phyloP scores from a whole-genome alignment of 2,113 vertebrate species.

The Elaphurus davidianus region DNA sequence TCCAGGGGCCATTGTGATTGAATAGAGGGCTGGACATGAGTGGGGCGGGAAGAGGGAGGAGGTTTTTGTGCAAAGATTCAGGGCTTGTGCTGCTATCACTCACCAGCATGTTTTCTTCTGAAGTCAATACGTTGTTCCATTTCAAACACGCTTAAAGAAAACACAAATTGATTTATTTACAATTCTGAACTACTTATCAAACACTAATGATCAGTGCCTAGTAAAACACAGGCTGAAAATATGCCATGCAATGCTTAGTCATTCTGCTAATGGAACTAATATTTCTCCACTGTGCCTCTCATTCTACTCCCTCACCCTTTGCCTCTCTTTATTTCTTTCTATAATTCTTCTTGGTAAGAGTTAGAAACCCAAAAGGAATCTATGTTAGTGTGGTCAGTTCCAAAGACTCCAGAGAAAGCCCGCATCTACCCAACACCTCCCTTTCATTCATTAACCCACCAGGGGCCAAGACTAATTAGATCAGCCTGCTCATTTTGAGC shows the following conservation, averaged over 20 bases:
- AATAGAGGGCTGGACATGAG: constrained; percentile 23
- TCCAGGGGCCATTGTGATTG: constrained; percentile 61
- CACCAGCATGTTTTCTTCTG: constrained; percentile 67
- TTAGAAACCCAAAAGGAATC: constrained; percentile 75
- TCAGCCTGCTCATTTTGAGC: constrained; percentile 88
- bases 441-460: constrained; percentile 88
- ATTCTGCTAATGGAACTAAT: constrained; percentile 59
- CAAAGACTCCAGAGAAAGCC: constrained; percentile 81
- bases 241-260: constrained; percentile 40
- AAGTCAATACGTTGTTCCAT: constrained; percentile 70
- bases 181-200: constrained; percentile 79
- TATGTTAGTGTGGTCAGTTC: constrained; percentile 84
- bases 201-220: constrained; percentile 71
- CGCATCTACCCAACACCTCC: constrained; percentile 82
- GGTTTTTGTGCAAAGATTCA: constrained; percentile 46
- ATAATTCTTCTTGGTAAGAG: constrained; percentile 72
- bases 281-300: not conserved
- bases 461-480: constrained; percentile 88
- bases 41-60: not conserved
- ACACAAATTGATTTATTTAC: constrained; percentile 79
- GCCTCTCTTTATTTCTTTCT: constrained; percentile 45
- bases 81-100: constrained; percentile 62
- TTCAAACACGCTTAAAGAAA: constrained; percentile 76
- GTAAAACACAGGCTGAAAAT: constrained; percentile 55
- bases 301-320: not conserved